Evolutionary conservation across 2,113 vertebrate species (phyloP).

Genomic region (Pteruthius melanotis): DNA sequence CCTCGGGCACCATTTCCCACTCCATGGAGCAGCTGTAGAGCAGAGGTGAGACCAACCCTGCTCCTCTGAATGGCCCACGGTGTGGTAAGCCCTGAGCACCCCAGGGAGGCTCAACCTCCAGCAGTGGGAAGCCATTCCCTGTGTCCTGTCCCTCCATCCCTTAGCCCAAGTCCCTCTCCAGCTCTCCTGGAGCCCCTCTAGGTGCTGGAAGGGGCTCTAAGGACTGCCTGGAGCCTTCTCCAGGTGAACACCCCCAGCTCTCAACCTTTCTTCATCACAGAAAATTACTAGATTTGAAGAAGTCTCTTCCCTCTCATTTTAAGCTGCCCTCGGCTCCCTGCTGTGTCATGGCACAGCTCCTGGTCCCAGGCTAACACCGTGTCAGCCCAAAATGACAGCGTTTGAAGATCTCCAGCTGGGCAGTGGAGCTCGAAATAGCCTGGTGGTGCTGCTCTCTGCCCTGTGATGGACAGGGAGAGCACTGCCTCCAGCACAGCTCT

Average conservation of each 20-base stretch:
- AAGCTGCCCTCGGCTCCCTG: background rate
- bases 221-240: background rate
- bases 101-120: background rate
- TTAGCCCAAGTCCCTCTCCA: background rate
- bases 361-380: background rate
- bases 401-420: background rate
- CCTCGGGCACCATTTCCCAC: background rate
- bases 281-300: background rate
- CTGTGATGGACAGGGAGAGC: background rate
- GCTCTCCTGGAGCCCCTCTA: background rate
- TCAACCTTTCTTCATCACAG: background rate
- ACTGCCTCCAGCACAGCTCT: background rate
- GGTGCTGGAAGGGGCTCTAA: background rate
- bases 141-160: background rate
- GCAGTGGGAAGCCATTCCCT: background rate
- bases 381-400: background rate
- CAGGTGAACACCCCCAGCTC: background rate
- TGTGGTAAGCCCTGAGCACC: background rate
- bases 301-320: background rate
- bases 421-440: fast-evolving
- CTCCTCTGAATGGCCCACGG: background rate
- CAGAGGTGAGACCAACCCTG: background rate
- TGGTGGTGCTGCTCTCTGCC: background rate
- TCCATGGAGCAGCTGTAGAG: background rate
- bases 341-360: background rate